phyloP scores from a whole-genome alignment of 2,888 invertebrate genomes.

The Herminia tarsipennalis region DNA sequence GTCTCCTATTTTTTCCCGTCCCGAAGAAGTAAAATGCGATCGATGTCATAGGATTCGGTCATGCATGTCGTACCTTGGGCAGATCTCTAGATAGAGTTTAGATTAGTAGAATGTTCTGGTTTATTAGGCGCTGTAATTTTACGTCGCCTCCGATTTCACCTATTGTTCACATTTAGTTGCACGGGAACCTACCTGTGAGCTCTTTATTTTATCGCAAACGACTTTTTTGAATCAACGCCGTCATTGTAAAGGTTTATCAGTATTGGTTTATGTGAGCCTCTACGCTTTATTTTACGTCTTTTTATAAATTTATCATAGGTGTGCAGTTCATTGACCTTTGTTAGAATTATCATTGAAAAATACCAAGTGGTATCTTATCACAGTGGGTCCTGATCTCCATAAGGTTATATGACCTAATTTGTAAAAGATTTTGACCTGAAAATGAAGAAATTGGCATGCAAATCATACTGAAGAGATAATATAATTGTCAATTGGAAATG shows the following conservation, averaged over 20 bases:
- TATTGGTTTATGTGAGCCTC: slow-evolving; percentile 29
- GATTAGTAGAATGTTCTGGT: slow-evolving; percentile 61
- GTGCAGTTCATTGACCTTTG: slow-evolving; percentile 58
- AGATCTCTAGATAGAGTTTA: slow-evolving; percentile 46
- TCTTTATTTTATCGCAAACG: slow-evolving; percentile 53
- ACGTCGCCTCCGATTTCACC: slow-evolving; percentile 69
- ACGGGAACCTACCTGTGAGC: slow-evolving; percentile 61
- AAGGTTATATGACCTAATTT: slow-evolving; percentile 36
- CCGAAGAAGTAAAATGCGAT: slow-evolving; percentile 64
- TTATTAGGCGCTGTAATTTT: slow-evolving; percentile 51
- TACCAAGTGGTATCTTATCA: slow-evolving; percentile 46
- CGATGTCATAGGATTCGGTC: slow-evolving; percentile 77
- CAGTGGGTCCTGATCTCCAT: slow-evolving; percentile 23
- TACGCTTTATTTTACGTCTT: slow-evolving; percentile 29
- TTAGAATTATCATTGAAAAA: slow-evolving; percentile 56
- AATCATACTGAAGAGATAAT: background rate
- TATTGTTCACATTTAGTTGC: slow-evolving; percentile 71
- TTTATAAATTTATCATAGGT: slow-evolving; percentile 26
- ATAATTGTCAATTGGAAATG: slow-evolving; percentile 22
- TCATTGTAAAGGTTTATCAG: slow-evolving; percentile 65
- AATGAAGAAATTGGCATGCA: background rate
- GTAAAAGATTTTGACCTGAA: background rate
- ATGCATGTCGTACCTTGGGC: slow-evolving; percentile 72
- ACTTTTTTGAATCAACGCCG: slow-evolving; percentile 60
- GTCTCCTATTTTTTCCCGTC: slow-evolving; percentile 54